Base-by-base conservation (phyloP, 2,888 invertebrate species). In the Drosophila neutralis region DNA sequence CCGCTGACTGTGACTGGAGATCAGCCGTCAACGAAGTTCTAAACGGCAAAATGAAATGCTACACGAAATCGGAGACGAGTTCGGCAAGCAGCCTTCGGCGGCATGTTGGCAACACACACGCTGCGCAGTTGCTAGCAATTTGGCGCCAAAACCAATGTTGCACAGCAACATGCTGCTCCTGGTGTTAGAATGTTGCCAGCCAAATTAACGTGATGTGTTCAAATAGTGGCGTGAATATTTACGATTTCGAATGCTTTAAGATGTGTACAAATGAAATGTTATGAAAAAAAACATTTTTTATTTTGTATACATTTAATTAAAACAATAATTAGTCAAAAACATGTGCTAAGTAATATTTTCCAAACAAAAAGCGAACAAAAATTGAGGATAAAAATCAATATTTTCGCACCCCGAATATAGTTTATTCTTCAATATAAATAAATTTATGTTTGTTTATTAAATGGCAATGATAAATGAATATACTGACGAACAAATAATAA, bases 21-120 rank as follows among this genome's bases (percentile, higher is more conserved):
- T 85, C 85, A 89, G 85, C 85, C 82, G 73, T 73, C 73, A 68
- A 59, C 73, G 75, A 76, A 61, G 61, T 65, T 72, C 76, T 68
- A 54, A 53, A 42, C 63, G 67, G 53, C 56, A 48, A 59, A 36
- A 45, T 24, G 45, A 24, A 24, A 21, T 33, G 29, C 21, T 52
- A 35, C 49, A 61, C 71, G 76, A 65, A 62, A 51, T 33, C 11
- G 13, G 11, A 18, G 56, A 45, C 66, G 67, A 68, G 36, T 38
- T 33, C 29, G 15, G n/a, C 5, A 11, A 38, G 48, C 64, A 52
- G 52, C 51, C 71, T 80, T 73, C 74, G 75, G 58, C 42, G 54
- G 54, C 49, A 57, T 27, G 51, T 40, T 45, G 45, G 65, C 60
- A 73, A 52, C 69, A 38, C 27, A 36, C 18, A 51, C 49, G 61